phyloP scores from a whole-genome alignment of 53 echinoderm and acorn worm species.

The Actinopyga echinites region DNA sequence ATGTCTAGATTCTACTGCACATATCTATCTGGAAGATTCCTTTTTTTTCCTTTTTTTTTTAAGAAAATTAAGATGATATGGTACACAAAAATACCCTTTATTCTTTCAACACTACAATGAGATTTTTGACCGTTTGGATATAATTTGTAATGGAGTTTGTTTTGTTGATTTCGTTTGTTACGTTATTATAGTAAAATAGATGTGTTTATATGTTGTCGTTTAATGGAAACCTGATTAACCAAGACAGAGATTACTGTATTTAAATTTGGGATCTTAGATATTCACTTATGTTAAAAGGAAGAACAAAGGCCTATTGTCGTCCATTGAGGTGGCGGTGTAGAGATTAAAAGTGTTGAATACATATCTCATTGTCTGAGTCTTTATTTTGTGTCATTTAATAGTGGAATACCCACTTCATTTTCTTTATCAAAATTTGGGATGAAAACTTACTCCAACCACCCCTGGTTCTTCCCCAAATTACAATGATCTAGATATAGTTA shows the following conservation, averaged over 20 bases:
- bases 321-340: constrained; percentile 45
- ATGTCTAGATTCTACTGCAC: no score
- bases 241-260: constrained; percentile 17
- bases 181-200: constrained; percentile 23
- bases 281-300: constrained; percentile 1
- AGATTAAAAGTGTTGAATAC: constrained; percentile 42
- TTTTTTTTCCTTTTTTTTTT: no score
- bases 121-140: constrained; percentile 23
- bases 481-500: neutral
- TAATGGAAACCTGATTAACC: constrained; percentile 12
- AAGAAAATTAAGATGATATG: neutral
- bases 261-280: constrained; percentile 10
- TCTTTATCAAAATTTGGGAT: no score
- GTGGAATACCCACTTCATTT: no score
- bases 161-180: constrained; percentile 24
- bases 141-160: constrained; percentile 17
- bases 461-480: no score
- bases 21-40: no score
- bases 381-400: neutral
- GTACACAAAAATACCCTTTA: constrained; percentile 20
- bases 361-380: neutral
- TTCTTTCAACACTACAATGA: constrained; percentile 26
- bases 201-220: constrained; percentile 13
- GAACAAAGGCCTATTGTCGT: constrained; percentile 40
- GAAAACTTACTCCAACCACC: no score